Evolutionary conservation across 2,888 invertebrate species (phyloP), one percentile per base, ranked within the genome.

Genomic region (Pteria penguin): DNA sequence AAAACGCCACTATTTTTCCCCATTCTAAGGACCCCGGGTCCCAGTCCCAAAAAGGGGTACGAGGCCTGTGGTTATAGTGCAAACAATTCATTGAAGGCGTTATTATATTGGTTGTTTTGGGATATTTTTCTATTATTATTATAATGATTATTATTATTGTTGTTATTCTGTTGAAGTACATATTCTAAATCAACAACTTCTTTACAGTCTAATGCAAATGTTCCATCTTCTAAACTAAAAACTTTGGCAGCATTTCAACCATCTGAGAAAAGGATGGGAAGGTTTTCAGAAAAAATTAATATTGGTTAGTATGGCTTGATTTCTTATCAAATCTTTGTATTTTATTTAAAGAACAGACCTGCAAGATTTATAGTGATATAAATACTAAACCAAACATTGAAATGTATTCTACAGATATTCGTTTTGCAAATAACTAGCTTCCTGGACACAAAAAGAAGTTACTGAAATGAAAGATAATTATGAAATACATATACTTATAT

Each of bases 251-350:
- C 82, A 29, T 87, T 78, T 65, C 97, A 97, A 90, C 96, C 97
- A 0, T 94, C 94, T 33, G 96, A 97, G 76, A 97, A 97, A 87
- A 89, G 96, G 0, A 95, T 96, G 78, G 95, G 95, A 79, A 96
- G 95, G 88, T 97, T 95, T 89, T 93, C 95, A 0, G 94, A 96
- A 82, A 96, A 95, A 93, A 96, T 97, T 31, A 97, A 96, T 92
- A 94, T 97, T 0, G 96, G 88, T 89, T 76, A 82, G 89, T 81
- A n/a, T n/a, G n/a, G n/a, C n/a, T n/a, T n/a, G n/a, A n/a, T n/a
- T n/a, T n/a, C n/a, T n/a, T n/a, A n/a, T n/a, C n/a, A n/a, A n/a
- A n/a, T n/a, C n/a, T n/a, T n/a, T n/a, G n/a, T n/a, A n/a, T n/a
- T n/a, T n/a, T n/a, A n/a, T n/a, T n/a, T n/a, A n/a, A n/a, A 24